These are phyloP conservation scores for Centropyge bicolor DNA, from an alignment of 2,797 vertebrate genomes.

Conservation along the genomic window DNA sequence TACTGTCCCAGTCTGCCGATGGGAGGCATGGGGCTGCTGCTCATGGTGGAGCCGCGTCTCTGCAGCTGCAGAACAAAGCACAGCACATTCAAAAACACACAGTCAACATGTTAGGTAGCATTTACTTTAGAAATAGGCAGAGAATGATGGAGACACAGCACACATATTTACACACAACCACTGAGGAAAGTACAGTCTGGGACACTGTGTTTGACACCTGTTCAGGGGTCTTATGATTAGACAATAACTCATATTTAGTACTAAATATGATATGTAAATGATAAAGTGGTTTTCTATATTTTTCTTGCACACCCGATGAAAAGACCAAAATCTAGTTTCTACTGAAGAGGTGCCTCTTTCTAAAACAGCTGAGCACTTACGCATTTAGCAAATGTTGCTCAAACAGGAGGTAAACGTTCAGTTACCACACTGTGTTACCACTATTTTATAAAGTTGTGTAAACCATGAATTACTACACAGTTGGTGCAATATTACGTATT, in stretches of 20 bases:
- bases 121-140: neutral
- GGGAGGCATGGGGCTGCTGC: constrained; percentile 83
- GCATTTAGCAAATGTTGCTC: too few species aligned
- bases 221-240: too few species aligned
- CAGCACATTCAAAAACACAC: neutral
- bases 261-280: neutral
- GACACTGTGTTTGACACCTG: too few species aligned
- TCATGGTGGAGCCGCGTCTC: constrained; percentile 90
- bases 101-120: neutral
- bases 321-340: neutral
- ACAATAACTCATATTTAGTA: neutral
- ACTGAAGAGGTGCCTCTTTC: neutral
- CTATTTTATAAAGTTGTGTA: too few species aligned
- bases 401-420: too few species aligned
- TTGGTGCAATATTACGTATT: neutral
- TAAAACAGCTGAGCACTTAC: too few species aligned
- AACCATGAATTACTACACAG: neutral
- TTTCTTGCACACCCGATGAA: too few species aligned
- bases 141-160: neutral
- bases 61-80: constrained; percentile 82
- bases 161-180: too few species aligned
- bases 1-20: constrained; percentile 89
- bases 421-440: too few species aligned
- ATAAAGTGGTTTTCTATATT: too few species aligned
- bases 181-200: too few species aligned